Evolutionary conservation across 1,140 invertebrate genomes (phyloP), one percentile per base, ranked within the genome.

Genomic region (Eupeodes corollae): DNA sequence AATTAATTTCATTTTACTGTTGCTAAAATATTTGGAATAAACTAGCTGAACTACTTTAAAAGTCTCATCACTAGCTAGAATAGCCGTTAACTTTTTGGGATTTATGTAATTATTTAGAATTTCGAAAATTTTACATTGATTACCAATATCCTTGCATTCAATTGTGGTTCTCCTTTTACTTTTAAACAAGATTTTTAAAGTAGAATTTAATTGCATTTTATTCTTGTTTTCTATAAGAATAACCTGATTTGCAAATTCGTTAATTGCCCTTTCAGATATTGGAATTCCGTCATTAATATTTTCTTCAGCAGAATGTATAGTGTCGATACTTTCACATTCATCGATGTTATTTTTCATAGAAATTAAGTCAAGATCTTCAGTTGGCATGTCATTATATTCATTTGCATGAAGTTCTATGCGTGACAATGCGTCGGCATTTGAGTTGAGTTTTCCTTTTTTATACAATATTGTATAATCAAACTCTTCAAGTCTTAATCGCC

Each of bases 391-490:
- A n/a, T n/a, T n/a, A n/a, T n/a, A n/a, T n/a, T 39, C 21, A 11
- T 6, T 13, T 19, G 33, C n/a, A 10, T 52, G 14, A 43, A 49
- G 13, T 49, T 49, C 37, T 6, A 58, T 52, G 44, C 44, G 15
- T 42, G 41, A 46, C 31, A 68, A 42, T 5, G 57, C 53, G 34
- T 69, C 67, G 0, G 57, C 63, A 44, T 65, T 66, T n/a, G 44
- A 44, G 50, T 68, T 61, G 9, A 44, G 9, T 47, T 47, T 57
- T 33, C 69, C 69, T 33, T 54, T 15, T 57, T 67, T 63, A 50
- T 75, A 66, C 13, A 55, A 39, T 13, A 75, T 65, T 48, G 71
- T 38, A 30, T 50, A 60, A 18, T 64, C 49, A 48, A 54, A 59
- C 46, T 66, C 59, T 40, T 52, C 40, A 31, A 62, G 35, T 37